Conservation (phyloP, 2,797 vertebrate genomes). For the Neostethus bicornis region DNA sequence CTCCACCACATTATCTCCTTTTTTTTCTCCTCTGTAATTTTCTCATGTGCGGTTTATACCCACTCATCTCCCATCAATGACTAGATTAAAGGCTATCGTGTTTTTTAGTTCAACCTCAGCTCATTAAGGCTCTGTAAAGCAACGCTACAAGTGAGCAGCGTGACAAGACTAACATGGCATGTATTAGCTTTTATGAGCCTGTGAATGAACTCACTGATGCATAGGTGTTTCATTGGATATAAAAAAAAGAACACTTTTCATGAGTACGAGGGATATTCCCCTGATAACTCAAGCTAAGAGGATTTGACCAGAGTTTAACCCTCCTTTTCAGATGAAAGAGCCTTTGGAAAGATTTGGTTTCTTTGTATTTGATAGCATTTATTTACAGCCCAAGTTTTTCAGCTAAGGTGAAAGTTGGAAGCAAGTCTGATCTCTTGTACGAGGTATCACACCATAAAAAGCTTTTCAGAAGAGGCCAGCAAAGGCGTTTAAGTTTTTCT, state of each 20-base stretch:
- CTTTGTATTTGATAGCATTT: slow-evolving; percentile 25
- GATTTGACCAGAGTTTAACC: slow-evolving; percentile 36
- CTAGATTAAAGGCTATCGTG: slow-evolving; percentile 41
- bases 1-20: slow-evolving; percentile 51
- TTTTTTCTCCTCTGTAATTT: slow-evolving; percentile 27
- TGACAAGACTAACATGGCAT: slow-evolving; percentile 27
- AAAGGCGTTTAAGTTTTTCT: slow-evolving; percentile 71
- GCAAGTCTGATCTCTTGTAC: slow-evolving; percentile 58
- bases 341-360: slow-evolving; percentile 27
- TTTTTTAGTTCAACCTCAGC: slow-evolving; percentile 43
- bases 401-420: slow-evolving; percentile 49
- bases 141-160: slow-evolving; percentile 21
- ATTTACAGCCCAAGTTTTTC: slow-evolving; percentile 30
- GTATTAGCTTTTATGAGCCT: slow-evolving; percentile 50
- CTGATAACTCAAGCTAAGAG: slow-evolving; percentile 34
- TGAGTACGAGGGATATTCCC: slow-evolving; percentile 6
- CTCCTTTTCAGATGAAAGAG: slow-evolving; percentile 47
- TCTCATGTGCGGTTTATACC: slow-evolving; percentile 68
- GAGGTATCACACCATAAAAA: no score
- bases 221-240: slow-evolving; percentile 11
- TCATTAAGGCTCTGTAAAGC: slow-evolving; percentile 32
- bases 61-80: slow-evolving; percentile 16
- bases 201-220: slow-evolving; percentile 25
- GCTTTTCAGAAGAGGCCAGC: slow-evolving; percentile 79
- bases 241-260: slow-evolving; percentile 23